Conservation (phyloP, 2,797 vertebrate genomes). For the Eurystomus glaucurus region DNA sequence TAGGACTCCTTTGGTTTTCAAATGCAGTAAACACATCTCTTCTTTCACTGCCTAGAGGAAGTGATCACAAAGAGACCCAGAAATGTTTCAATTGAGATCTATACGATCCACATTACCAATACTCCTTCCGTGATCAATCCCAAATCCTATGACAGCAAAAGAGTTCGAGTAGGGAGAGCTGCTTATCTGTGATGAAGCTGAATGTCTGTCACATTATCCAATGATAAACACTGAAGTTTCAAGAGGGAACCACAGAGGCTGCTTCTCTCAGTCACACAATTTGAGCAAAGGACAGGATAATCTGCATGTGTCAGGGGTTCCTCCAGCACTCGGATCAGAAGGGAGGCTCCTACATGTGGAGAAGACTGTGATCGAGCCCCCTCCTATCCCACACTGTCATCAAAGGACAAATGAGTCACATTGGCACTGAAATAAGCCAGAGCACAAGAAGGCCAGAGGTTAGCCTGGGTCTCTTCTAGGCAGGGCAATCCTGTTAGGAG, state of each 20-base stretch:
- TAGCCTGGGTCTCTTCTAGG: background rate
- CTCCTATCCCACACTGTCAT: background rate
- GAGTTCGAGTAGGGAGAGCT: background rate
- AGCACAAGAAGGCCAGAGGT: background rate
- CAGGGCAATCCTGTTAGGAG: background rate
- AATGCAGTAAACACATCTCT: background rate
- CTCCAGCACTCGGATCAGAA: background rate
- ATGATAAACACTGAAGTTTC: background rate
- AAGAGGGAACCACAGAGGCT: background rate
- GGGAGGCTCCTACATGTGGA: background rate
- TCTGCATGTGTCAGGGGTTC: background rate
- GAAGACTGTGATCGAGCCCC: background rate
- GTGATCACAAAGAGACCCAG: background rate
- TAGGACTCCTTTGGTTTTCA: background rate
- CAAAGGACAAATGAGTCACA: background rate
- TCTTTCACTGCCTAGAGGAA: background rate
- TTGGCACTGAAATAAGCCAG: background rate
- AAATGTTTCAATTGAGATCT: background rate
- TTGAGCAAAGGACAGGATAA: background rate
- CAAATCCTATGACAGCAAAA: background rate
- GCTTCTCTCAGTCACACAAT: background rate
- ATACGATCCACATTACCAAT: background rate
- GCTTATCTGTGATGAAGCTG: background rate
- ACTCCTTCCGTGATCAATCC: background rate
- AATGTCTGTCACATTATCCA: background rate